phyloP scores from a whole-genome alignment of 2,888 invertebrate species.

The Hyalella azteca region DNA sequence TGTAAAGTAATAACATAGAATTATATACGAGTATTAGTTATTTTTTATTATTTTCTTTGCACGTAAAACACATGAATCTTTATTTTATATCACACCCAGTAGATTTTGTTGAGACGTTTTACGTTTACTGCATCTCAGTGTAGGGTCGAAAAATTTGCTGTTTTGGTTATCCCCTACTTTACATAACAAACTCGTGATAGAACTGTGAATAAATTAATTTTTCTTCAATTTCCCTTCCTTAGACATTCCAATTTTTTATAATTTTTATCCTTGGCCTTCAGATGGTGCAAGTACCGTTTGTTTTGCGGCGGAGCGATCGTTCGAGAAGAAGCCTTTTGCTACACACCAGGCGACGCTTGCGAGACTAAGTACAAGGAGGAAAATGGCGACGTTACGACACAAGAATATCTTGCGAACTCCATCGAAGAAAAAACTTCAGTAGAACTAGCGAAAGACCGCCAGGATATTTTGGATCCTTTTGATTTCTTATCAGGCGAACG shows the following conservation, averaged over 20 bases:
- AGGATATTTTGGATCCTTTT: not conserved
- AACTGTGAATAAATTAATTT: too few relatives aligned
- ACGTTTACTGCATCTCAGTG: too few relatives aligned
- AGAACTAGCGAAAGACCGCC: not conserved
- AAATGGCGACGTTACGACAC: not conserved
- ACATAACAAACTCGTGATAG: too few relatives aligned
- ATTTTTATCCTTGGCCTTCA: constrained; percentile 61
- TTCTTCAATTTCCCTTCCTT: too few relatives aligned
- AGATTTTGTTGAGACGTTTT: too few relatives aligned
- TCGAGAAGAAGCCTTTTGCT: constrained; percentile 84
- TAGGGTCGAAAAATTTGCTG: too few relatives aligned
- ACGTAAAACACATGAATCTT: too few relatives aligned
- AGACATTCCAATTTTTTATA: too few relatives aligned
- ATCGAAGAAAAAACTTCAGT: not conserved
- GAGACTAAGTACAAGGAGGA: constrained; percentile 69
- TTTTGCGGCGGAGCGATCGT: constrained; percentile 80
- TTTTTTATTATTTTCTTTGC: not conserved
- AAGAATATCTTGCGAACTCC: not conserved
- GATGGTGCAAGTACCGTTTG: constrained; percentile 76
- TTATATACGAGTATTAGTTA: not conserved
- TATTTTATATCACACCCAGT: too few relatives aligned
- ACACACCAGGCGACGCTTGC: constrained; percentile 80
- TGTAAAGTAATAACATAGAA: not conserved
- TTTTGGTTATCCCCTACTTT: too few relatives aligned
- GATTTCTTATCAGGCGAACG: not conserved